Base-by-base conservation (phyloP, 1,140 invertebrate species). In the Prorops nasuta region DNA sequence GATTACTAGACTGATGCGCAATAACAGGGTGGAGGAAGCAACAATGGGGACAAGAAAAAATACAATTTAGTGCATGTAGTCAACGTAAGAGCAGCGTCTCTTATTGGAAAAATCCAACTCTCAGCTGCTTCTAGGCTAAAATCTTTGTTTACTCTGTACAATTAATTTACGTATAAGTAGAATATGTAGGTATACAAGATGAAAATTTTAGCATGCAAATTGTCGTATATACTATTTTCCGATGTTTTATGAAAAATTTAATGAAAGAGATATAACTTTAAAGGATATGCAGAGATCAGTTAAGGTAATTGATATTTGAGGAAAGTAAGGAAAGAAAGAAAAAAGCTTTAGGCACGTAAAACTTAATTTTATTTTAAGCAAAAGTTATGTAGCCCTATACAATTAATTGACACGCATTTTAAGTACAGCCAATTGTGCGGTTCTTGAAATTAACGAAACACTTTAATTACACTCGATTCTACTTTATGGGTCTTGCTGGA, bases 1-100 rank as follows among this genome's bases (percentile, higher is more conserved):
- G 66, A 72, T 74, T 72, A 74, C 61, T 54, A 51, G 56, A 48
- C 56, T 60, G 58, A 43, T 38, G 49, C 41, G 41, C 52, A 32
- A 50, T n/a, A n/a, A n/a, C n/a, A n/a, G 57, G 41, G 53, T 55
- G 32, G 57, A 51, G 49, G 49, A 32, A 38, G 36, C 51, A 41
- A n/a, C 32, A 20, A 16, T 19, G 52, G 41, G 36, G 34, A 45
- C 51, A 19, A 44, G 44, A 31, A n/a, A 19, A 40, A 41, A 45
- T 49, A 42, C 35, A n/a, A n/a, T n/a, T n/a, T n/a, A n/a, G n/a
- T 28, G 37, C n/a, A 15, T 20, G 24, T 9, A 17, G 24, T 36
- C 20, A 38, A 21, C 21, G 40, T n/a, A 40, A 46, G 3, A 58
- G 57, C 37, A 35, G 24, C 40, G 42, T 41, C 47, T 48, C 40